These are phyloP conservation scores for Sandelia bainsii DNA, from an alignment of 2,797 vertebrate genomes.

Conservation along the genomic window DNA sequence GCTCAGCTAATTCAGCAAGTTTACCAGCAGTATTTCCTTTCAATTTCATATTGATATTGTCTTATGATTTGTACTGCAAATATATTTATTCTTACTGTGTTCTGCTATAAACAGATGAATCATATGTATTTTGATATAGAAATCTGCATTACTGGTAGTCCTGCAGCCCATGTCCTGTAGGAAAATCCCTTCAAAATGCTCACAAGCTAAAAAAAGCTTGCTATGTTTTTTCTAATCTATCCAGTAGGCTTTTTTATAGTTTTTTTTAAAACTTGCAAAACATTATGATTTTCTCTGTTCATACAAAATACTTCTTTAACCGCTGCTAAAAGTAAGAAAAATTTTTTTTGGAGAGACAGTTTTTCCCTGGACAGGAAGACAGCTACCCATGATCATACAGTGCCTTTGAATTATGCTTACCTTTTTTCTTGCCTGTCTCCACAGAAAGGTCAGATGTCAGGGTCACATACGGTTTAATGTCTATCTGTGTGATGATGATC, in stretches of 20 bases:
- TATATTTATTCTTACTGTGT: not conserved
- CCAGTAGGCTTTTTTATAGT: not conserved
- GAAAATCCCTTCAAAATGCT: too few species aligned
- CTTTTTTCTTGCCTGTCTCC: slow-evolving; percentile 4
- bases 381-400: not conserved
- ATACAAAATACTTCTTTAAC: too few species aligned
- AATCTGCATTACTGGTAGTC: not conserved
- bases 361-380: not conserved
- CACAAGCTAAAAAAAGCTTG: too few species aligned
- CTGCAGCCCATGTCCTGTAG: too few species aligned
- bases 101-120: not conserved
- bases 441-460: slow-evolving; percentile 8
- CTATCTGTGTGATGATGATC: not conserved
- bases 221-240: too few species aligned
- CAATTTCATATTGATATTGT: not conserved
- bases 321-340: not conserved
- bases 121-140: not conserved
- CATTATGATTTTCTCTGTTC: too few species aligned
- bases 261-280: not conserved
- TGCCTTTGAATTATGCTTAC: not conserved
- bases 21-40: not conserved
- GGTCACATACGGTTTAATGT: not conserved
- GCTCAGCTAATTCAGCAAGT: not conserved
- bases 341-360: too few species aligned
- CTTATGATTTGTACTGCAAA: not conserved